These are phyloP conservation scores for Teleogryllus occipitalis DNA, from an alignment of 1,140 invertebrate species.

Conservation along the genomic window DNA sequence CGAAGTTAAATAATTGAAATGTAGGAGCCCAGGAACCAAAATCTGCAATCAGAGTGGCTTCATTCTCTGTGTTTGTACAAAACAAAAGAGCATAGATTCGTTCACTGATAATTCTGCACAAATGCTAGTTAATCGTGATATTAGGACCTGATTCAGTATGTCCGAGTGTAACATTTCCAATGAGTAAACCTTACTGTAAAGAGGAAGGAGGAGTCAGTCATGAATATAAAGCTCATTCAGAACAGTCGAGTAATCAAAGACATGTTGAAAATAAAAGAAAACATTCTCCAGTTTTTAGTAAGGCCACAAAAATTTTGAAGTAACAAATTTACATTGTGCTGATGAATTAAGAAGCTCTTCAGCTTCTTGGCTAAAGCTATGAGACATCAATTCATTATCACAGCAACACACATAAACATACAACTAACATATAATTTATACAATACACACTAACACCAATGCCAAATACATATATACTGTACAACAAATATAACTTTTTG, in stretches of 20 bases:
- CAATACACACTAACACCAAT: neutral
- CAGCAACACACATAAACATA: constrained; percentile 4
- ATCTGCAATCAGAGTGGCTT: neutral
- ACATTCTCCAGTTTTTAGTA: constrained; percentile 13
- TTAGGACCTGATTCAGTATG: neutral
- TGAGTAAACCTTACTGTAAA: constrained; percentile 24
- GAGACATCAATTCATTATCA: neutral
- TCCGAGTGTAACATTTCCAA: constrained; percentile 23
- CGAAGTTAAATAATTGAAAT: neutral
- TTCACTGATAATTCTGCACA: neutral
- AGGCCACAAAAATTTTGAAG: constrained; percentile 18
- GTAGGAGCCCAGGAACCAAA: neutral
- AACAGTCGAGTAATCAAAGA: constrained; percentile 17
- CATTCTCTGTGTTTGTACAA: neutral
- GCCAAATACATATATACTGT: neutral
- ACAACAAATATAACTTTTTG: constrained; percentile 1
- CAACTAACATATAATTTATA: constrained; percentile 1
- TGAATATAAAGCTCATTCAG: constrained; percentile 19
- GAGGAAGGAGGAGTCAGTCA: constrained; percentile 21
- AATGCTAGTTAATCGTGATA: neutral
- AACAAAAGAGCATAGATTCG: neutral
- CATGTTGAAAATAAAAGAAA: constrained; percentile 9
- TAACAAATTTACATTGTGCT: neutral
- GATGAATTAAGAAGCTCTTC: neutral
- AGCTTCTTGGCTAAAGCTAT: neutral